These are phyloP conservation scores for Scyliorhinus canicula DNA, from an alignment of 2,797 vertebrate species.

Conservation along the genomic window DNA sequence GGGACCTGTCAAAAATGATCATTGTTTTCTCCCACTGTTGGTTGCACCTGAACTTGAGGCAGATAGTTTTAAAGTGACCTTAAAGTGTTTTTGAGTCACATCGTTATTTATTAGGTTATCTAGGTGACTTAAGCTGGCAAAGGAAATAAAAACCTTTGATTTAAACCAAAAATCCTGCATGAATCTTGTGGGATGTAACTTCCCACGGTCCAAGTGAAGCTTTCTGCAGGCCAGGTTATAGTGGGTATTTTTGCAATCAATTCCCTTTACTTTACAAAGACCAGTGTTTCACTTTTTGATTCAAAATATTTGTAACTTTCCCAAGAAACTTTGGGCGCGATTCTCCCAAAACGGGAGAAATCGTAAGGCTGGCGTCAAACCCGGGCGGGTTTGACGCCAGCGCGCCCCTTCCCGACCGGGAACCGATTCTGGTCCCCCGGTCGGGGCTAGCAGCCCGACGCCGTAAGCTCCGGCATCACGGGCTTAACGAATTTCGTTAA, in stretches of 20 bases:
- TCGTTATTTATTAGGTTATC: not conserved
- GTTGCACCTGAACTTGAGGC: not conserved
- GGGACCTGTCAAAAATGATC: not conserved
- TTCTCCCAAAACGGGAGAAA: too few species aligned
- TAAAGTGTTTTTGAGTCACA: not conserved
- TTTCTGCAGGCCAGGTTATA: not conserved
- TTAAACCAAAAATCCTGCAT: not conserved
- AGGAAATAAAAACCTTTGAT: not conserved
- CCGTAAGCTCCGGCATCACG: too few species aligned
- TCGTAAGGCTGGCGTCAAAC: too few species aligned
- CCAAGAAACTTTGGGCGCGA: not conserved
- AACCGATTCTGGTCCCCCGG: too few species aligned
- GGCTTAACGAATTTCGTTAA: too few species aligned
- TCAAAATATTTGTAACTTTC: not conserved
- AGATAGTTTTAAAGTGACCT: not conserved
- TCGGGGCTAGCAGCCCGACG: too few species aligned
- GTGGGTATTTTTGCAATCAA: not conserved
- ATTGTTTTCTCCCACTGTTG: not conserved
- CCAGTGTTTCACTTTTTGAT: not conserved
- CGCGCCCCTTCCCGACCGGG: too few species aligned
- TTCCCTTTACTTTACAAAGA: not conserved
- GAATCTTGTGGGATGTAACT: not conserved
- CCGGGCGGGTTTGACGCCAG: too few species aligned
- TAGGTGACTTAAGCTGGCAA: not conserved
- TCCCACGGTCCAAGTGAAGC: not conserved